Evolutionary conservation across 2,888 invertebrate species (phyloP).

Genomic region (Invenusta paracnida): DNA sequence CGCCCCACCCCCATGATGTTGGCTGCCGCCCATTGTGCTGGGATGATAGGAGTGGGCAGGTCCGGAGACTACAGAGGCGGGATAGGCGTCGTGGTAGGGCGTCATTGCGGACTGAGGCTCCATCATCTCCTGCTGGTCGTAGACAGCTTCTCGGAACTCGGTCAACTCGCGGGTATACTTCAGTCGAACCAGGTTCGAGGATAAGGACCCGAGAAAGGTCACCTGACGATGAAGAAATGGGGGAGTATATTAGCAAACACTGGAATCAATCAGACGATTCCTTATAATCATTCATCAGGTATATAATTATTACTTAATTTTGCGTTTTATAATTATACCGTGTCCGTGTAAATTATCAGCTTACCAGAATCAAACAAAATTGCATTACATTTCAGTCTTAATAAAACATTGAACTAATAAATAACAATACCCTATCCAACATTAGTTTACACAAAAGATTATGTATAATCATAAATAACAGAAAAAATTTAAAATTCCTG

Average conservation of each 20-base stretch:
- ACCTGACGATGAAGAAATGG: neutral
- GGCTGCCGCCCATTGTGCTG: neutral
- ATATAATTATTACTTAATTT: no score
- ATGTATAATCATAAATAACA: no score
- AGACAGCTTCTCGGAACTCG: constrained; percentile 34
- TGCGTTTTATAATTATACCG: no score
- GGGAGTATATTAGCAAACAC: neutral
- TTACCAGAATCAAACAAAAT: no score
- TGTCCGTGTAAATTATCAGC: no score
- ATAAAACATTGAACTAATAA: no score
- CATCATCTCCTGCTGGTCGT: constrained; percentile 32
- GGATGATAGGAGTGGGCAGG: neutral
- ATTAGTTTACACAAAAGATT: no score
- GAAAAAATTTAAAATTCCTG: no score
- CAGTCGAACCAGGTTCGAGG: constrained; percentile 36
- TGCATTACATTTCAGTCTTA: no score
- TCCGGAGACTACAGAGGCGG: neutral
- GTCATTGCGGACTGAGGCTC: neutral
- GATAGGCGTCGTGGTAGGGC: constrained; percentile 12
- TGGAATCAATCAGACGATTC: no score
- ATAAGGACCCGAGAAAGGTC: constrained; percentile 36
- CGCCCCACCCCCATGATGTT: neutral
- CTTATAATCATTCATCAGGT: no score
- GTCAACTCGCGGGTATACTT: constrained; percentile 40
- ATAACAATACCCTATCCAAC: no score